A percentile compares a stretch with the other conserved stretches of the same genome.
Conservation (phyloP, 2,113 vertebrate genomes). For the Pyxicephalus adspersus region DNA sequence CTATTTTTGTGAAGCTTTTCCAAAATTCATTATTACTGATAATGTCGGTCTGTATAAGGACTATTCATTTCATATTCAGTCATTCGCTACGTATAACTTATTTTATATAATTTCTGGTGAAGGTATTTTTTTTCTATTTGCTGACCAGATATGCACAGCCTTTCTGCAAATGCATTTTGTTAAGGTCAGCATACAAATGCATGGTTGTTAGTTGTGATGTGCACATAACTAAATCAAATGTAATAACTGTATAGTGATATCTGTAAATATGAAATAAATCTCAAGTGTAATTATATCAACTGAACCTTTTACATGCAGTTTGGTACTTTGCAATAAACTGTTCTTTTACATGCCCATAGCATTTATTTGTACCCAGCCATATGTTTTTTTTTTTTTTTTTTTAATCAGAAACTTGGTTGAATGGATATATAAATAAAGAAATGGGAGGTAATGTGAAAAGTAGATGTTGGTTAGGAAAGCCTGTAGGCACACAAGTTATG, state of each 20-base stretch:
- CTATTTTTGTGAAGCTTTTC: constrained; percentile 15
- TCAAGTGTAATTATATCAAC: constrained; percentile 64
- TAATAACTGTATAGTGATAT: constrained; percentile 75
- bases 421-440: no score
- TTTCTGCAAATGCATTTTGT: constrained; percentile 17
- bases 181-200: constrained; percentile 20
- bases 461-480: no score
- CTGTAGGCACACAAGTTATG: no score
- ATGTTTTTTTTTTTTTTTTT: no score
- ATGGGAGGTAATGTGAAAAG: no score
- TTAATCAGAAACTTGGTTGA: no score
- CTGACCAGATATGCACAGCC: neutral
- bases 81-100: neutral
- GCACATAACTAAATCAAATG: constrained; percentile 69
- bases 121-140: neutral
- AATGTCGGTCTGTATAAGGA: neutral
- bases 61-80: neutral
- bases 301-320: constrained; percentile 43
- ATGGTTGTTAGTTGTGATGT: constrained; percentile 70
- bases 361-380: neutral
- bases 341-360: constrained; percentile 27
- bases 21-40: constrained; percentile 1
- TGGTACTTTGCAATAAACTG: constrained; percentile 51
- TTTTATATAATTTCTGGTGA: no score
- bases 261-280: constrained; percentile 78